Evolutionary conservation across 2,888 invertebrate species (phyloP), one percentile per base, ranked within the genome.

Genomic region (Eretmocerus hayati): DNA sequence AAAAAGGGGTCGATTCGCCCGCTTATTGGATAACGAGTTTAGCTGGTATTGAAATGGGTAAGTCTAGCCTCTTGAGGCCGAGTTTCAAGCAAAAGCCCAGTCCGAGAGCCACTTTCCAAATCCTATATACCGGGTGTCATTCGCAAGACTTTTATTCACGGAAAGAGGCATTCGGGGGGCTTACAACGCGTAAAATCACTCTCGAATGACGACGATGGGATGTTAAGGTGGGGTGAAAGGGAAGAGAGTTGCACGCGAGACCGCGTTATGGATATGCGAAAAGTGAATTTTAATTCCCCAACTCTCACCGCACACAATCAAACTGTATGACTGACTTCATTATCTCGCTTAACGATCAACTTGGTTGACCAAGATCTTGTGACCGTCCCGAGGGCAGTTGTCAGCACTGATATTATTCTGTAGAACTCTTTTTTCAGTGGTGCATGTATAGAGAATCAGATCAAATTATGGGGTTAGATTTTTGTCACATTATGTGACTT

Each of bases 31-130:
- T 54, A 55, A 65, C 67, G 59, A 58, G 66, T 67, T 61, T 59
- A 57, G 53, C 60, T 35, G 55, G 66, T 66, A 67, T 65, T 61
- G 54, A 65, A 66, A 66, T 65, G 50, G 51, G n/a, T 22, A 38
- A n/a, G n/a, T n/a, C n/a, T 42, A 42, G 32, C 62, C 65, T 63
- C 60, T 58, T 55, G 56, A 57, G 48, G 32, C 4, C 22, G 26
- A 30, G 31, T 16, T 5, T 16, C 23, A n/a, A 36, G 15, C 16
- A 16, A 21, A 32, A 16, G 16, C 22, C 20, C n/a, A 20, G 21
- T n/a, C 33, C 20, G 40, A 16, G 40, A 8, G 58, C 48, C 56
- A 58, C 58, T 56, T 57, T 53, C 56, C 56, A 60, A 56, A 60
- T 60, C 58, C 52, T 56, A 42, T 52, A 52, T 59, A 58, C 58